Conservation (phyloP, 2,888 invertebrate species). For the Diplolepis rosae region DNA sequence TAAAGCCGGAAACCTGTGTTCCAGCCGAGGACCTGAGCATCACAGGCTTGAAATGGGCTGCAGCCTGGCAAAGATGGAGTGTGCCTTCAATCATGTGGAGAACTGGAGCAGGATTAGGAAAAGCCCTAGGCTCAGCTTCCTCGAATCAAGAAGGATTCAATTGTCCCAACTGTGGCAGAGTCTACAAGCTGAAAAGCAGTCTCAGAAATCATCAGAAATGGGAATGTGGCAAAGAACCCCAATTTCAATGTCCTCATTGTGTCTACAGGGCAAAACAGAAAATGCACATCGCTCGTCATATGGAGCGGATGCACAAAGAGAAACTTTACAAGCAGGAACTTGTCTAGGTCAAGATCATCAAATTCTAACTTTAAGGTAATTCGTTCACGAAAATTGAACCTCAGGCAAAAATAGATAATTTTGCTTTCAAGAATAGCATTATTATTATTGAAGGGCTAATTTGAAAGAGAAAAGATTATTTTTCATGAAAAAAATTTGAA, state of each 20-base stretch:
- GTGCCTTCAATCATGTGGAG: conserved; percentile 72
- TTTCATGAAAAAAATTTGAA: too few species aligned
- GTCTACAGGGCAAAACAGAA: conserved; percentile 73
- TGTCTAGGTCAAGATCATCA: conserved; percentile 55
- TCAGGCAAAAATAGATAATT: too few species aligned
- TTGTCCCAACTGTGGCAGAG: conserved; percentile 88
- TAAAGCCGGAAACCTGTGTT: conserved; percentile 71
- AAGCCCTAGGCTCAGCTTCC: conserved; percentile 57
- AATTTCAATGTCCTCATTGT: conserved; percentile 73
- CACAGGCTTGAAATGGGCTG: conserved; percentile 80
- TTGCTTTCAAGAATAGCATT: too few species aligned
- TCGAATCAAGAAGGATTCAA: conserved; percentile 78
- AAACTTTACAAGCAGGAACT: conserved; percentile 72
- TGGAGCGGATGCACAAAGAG: conserved; percentile 75
- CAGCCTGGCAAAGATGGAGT: conserved; percentile 78
- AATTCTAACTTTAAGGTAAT: too few species aligned
- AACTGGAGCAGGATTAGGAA: conserved; percentile 67
- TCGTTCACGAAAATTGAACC: too few species aligned
- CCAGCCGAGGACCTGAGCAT: conserved; percentile 83
- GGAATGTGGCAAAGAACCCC: conserved; percentile 74
- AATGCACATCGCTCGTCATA: conserved; percentile 74
- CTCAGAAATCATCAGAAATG: conserved; percentile 72
- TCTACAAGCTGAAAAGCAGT: conserved; percentile 91
- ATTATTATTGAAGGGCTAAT: too few species aligned
- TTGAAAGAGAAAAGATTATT: too few species aligned